Evolutionary conservation across 1,140 invertebrate genomes (phyloP).

Genomic region (Pogonomyrmex barbatus): DNA sequence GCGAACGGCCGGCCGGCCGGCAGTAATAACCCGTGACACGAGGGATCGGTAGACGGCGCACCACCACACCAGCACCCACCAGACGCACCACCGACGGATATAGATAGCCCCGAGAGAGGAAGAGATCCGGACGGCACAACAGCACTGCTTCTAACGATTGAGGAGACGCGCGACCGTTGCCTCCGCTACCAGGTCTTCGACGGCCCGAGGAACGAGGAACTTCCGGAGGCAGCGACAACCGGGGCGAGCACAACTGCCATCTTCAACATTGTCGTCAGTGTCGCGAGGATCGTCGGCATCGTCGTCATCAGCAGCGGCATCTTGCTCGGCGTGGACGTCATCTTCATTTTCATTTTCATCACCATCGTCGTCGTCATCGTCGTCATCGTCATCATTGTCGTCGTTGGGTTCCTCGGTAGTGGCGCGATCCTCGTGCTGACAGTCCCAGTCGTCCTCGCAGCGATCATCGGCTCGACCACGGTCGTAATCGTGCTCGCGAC

Average conservation of each 20-base stretch:
- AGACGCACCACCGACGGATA: slow-evolving; percentile 64
- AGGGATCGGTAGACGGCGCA: slow-evolving; percentile 71
- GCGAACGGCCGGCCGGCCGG: slow-evolving; percentile 68
- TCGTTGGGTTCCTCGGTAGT: slow-evolving; percentile 28
- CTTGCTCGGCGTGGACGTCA: slow-evolving; percentile 22
- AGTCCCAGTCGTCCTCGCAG: slow-evolving; percentile 41
- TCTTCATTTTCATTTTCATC: slow-evolving; percentile 16
- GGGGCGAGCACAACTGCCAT: slow-evolving; percentile 48
- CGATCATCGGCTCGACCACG: slow-evolving; percentile 43
- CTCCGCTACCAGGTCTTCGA: slow-evolving; percentile 73
- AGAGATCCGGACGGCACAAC: slow-evolving; percentile 74
- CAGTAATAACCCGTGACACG: slow-evolving; percentile 58
- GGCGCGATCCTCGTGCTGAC: slow-evolving; percentile 38
- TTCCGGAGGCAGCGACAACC: slow-evolving; percentile 40
- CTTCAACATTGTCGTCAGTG: slow-evolving; percentile 46
- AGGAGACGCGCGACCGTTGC: slow-evolving; percentile 62
- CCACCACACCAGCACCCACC: slow-evolving; percentile 72
- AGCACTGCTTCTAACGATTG: slow-evolving; percentile 66
- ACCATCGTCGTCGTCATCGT: slow-evolving; percentile 5
- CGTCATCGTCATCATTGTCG: slow-evolving; percentile 24
- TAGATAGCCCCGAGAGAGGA: slow-evolving; percentile 48
- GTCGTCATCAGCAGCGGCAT: slow-evolving; percentile 31
- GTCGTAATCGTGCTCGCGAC: slow-evolving; percentile 50
- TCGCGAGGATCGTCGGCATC: slow-evolving; percentile 45
- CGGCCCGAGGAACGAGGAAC: slow-evolving; percentile 68